Evolutionary conservation across 1,140 invertebrate species (phyloP).

Genomic region (Phymorhynchus buccinoides): DNA sequence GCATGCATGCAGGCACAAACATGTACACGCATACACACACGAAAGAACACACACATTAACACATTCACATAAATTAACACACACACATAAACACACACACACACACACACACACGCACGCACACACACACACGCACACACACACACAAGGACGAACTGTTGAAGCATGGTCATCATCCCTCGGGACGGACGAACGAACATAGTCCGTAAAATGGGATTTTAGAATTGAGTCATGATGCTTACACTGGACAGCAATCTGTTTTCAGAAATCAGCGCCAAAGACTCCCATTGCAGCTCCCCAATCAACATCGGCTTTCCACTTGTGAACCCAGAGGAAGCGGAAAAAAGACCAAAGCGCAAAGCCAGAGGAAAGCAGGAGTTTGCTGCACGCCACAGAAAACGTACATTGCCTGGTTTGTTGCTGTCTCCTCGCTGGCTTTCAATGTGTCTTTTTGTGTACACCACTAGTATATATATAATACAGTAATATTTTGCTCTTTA

Average conservation of each 20-base stretch:
- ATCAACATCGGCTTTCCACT: conserved; percentile 54
- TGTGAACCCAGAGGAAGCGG: not conserved
- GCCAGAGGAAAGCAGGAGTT: conserved; percentile 22
- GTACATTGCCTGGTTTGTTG: no score
- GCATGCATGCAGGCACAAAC: no score
- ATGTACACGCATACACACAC: no score
- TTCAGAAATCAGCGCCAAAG: conserved; percentile 46
- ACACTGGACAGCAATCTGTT: not conserved
- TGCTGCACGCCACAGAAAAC: conserved; percentile 40
- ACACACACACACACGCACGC: not conserved
- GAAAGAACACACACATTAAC: no score
- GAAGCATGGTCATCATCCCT: no score
- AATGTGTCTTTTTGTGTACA: no score
- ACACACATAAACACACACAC: no score
- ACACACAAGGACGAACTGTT: no score
- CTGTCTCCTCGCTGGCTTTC: no score
- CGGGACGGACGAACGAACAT: no score
- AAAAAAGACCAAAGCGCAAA: conserved; percentile 18
- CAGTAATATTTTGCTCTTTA: no score
- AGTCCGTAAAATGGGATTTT: not conserved
- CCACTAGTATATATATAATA: no score
- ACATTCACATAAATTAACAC: not conserved
- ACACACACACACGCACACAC: not conserved
- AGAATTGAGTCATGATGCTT: not conserved
- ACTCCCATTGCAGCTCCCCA: conserved; percentile 27